phyloP scores from a whole-genome alignment of 2,113 vertebrate genomes.

The Micronycteris hirsuta region DNA sequence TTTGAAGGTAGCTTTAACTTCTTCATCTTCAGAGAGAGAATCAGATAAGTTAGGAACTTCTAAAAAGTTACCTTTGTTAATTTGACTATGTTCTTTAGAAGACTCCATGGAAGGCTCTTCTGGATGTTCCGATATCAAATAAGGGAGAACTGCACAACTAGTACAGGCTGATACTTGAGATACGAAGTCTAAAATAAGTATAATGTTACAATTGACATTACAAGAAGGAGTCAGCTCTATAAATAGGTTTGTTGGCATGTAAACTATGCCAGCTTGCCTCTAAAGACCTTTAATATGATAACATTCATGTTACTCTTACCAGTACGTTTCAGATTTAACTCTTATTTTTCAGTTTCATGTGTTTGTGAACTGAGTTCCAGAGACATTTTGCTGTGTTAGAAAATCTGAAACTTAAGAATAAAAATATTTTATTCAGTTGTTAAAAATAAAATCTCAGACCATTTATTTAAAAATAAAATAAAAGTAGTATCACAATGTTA shows the following conservation, averaged over 20 bases:
- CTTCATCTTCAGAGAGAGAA: constrained; percentile 80
- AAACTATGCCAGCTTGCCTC: constrained; percentile 85
- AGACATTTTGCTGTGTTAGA: background rate
- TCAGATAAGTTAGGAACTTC: constrained; percentile 80
- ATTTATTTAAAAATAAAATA: constrained; percentile 17
- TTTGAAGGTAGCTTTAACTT: constrained; percentile 76
- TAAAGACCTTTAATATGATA: constrained; percentile 78
- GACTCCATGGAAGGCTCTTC: constrained; percentile 96
- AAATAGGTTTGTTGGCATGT: constrained; percentile 88
- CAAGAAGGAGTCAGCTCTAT: constrained; percentile 89
- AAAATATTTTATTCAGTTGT: background rate
- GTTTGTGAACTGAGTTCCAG: background rate
- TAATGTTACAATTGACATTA: constrained; percentile 93
- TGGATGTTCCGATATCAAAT: constrained; percentile 83
- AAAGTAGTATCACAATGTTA: background rate
- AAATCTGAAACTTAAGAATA: background rate
- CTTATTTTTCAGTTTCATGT: constrained; percentile 40
- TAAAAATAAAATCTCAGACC: background rate
- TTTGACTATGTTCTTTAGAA: constrained; percentile 78
- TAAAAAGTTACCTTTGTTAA: constrained; percentile 80
- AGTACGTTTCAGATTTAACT: constrained; percentile 63
- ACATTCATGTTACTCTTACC: constrained; percentile 47
- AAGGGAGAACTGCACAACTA: constrained; percentile 83
- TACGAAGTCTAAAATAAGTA: constrained; percentile 87
- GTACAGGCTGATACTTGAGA: constrained; percentile 87